A percentile compares a stretch with the other conserved stretches of the same genome.
Conservation (phyloP, 2,797 vertebrate species). For the Rhinichthys osculus region DNA sequence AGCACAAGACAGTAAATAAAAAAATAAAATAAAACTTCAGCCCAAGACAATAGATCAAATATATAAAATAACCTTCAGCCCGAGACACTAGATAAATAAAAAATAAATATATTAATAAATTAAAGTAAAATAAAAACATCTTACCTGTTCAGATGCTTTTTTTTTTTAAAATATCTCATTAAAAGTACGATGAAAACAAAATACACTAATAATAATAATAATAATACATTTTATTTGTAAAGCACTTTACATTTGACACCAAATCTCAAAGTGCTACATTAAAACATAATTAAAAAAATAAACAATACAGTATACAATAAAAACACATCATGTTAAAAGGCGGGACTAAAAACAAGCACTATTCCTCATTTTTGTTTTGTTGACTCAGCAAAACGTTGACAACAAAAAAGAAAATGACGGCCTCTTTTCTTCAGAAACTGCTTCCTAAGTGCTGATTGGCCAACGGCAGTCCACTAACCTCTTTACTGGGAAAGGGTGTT, state of each 20-base stretch:
- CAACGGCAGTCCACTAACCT: fast-evolving
- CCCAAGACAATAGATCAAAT: background rate
- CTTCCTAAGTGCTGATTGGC: background rate
- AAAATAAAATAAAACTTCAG: background rate
- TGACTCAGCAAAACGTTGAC: background rate
- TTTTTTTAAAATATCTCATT: background rate
- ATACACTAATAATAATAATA: background rate
- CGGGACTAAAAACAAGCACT: too few relatives aligned
- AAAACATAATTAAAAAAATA: too few relatives aligned
- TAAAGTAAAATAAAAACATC: background rate
- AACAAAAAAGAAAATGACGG: background rate
- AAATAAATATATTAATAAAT: background rate
- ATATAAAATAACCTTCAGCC: background rate
- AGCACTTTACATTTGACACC: too few relatives aligned
- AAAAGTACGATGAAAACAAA: background rate
- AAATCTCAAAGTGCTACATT: too few relatives aligned
- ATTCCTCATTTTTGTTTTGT: background rate
- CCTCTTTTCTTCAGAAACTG: background rate
- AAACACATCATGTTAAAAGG: too few relatives aligned
- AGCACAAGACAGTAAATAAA: too few relatives aligned
- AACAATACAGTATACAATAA: too few relatives aligned
- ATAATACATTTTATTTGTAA: too few relatives aligned
- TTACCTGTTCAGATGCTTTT: background rate
- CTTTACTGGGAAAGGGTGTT: background rate
- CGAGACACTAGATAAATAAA: background rate